A percentile compares a stretch with the other conserved stretches of the same genome.
phyloP scores from a whole-genome alignment of 92 coral and sea anemone genomes.

The Actinostola sp. region DNA sequence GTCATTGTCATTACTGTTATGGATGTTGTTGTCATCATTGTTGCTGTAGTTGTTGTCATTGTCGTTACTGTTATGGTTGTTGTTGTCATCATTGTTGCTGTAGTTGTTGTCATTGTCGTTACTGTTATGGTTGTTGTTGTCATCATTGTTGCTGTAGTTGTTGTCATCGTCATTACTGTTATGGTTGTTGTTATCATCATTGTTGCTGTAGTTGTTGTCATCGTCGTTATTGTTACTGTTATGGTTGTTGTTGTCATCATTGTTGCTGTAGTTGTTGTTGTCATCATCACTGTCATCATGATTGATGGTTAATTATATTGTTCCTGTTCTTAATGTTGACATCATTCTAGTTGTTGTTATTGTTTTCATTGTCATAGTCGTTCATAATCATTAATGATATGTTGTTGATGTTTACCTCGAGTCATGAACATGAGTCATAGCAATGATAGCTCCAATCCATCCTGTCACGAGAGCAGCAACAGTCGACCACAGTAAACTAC shows the following conservation, averaged over 20 bases:
- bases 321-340: not conserved
- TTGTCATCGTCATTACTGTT: too few relatives aligned
- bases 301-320: too few relatives aligned
- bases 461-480: constrained; percentile 70
- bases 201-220: not conserved
- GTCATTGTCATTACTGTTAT: not conserved
- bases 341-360: not conserved
- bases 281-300: too few relatives aligned
- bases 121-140: too few relatives aligned
- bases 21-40: not conserved
- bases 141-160: not conserved
- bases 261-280: not conserved
- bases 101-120: too few relatives aligned
- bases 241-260: not conserved
- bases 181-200: not conserved
- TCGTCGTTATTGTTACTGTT: too few relatives aligned
- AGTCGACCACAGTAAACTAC: constrained; percentile 53
- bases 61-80: too few relatives aligned
- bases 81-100: not conserved
- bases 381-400: not conserved
- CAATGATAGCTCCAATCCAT: constrained; percentile 68
- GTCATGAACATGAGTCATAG: constrained; percentile 69
- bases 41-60: too few relatives aligned
- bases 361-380: not conserved
- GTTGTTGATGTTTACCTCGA: constrained; percentile 46